A percentile compares a stretch with the other conserved stretches of the same genome.
phyloP scores from a whole-genome alignment of 2,797 vertebrate genomes.

The Merluccius polli region DNA sequence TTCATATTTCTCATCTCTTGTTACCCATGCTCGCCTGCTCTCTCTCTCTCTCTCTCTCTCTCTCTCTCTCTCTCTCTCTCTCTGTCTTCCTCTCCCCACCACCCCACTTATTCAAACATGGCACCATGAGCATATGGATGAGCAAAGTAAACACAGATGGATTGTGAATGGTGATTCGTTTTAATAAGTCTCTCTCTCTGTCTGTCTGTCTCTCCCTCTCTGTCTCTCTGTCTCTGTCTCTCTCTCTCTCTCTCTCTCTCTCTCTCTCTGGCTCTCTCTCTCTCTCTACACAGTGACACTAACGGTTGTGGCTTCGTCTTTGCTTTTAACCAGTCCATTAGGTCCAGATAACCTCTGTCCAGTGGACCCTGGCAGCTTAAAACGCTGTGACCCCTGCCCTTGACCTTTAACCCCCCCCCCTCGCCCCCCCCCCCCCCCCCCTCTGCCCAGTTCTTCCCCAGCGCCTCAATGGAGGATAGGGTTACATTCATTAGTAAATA shows the following conservation, averaged over 20 bases:
- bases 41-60: background rate
- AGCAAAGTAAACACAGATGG: no score
- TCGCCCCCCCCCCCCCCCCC: conserved; percentile 11
- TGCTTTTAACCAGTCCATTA: conserved; percentile 74
- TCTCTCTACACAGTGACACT: conserved; percentile 24
- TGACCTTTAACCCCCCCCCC: conserved; percentile 64
- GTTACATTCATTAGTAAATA: conserved; percentile 79
- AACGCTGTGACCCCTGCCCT: conserved; percentile 72
- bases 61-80: background rate
- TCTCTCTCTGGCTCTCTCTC: background rate
- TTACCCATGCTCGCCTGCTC: background rate
- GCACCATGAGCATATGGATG: no score
- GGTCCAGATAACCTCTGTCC: conserved; percentile 71
- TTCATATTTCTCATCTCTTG: background rate
- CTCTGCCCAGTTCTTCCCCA: conserved; percentile 39
- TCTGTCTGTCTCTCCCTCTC: conserved; percentile 3
- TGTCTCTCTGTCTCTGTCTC: background rate
- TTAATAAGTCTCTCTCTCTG: no score
- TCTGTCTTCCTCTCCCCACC: background rate
- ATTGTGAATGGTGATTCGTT: no score
- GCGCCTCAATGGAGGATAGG: conserved; percentile 48
- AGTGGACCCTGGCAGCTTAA: conserved; percentile 63
- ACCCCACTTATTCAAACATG: no score
- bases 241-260: background rate
- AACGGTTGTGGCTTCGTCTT: conserved; percentile 38